Evolutionary conservation across 2,888 invertebrate species (phyloP).

Genomic region (Heterodera filipjevi): DNA sequence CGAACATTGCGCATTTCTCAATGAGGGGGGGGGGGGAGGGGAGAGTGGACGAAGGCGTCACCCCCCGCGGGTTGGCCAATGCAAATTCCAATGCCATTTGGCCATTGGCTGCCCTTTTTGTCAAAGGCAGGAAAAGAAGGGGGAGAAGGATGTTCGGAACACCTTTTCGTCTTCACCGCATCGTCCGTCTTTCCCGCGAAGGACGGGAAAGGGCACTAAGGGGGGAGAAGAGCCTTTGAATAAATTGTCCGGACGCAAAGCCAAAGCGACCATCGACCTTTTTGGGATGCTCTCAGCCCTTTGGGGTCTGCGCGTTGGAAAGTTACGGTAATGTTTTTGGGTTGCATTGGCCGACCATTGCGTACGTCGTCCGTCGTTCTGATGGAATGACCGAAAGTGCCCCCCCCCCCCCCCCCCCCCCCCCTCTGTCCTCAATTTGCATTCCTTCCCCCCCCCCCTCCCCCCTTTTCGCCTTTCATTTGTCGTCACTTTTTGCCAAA

Average conservation of each 20-base stretch:
- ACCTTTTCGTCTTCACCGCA: conserved; percentile 1
- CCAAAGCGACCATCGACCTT: conserved; percentile 5
- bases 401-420: too few species aligned
- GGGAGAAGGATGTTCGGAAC: neutral
- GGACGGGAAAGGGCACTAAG: neutral
- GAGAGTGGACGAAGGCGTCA: neutral
- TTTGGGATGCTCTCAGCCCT: neutral
- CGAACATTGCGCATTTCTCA: neutral
- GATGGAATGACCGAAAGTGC: neutral
- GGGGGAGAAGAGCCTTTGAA: neutral
- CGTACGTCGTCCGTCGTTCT: neutral
- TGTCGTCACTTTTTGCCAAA: neutral
- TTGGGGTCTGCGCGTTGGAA: neutral
- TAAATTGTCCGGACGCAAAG: conserved; percentile 8
- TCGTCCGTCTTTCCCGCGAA: conserved; percentile 10
- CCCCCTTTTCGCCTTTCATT: neutral
- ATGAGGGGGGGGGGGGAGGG: neutral
- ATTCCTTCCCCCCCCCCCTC: neutral
- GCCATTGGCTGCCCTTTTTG: conserved; percentile 7
- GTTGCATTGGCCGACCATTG: neutral
- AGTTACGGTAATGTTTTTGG: neutral
- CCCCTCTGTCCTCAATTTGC: too few species aligned
- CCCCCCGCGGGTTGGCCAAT: neutral
- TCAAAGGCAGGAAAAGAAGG: too few species aligned
- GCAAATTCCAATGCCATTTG: conserved; percentile 3